phyloP scores from a whole-genome alignment of 2,113 vertebrate species.

The Sus scrofa region T2T-Sscrofa CM000814.6:130185001-130185500 shows the following conservation, averaged over 20 bases:
- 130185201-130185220: background rate
- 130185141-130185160: background rate
- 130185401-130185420: no score
- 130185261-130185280: constrained; percentile 29
- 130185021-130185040: background rate
- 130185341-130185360: no score
- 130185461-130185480: constrained; percentile 17
- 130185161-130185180: background rate
- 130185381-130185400: no score
- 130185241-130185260: background rate
- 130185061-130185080: background rate
- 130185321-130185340: no score
- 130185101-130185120: background rate
- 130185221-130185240: background rate
- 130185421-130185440: background rate
- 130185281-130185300: background rate
- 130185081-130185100: background rate
- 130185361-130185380: no score
- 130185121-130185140: background rate
- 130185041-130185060: background rate
- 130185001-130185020: background rate
- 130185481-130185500: background rate
- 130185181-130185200: background rate
- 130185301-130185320: constrained; percentile 31
- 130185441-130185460: constrained; percentile 36